phyloP scores from a whole-genome alignment of 1,140 invertebrate genomes.

The Drosophila lacertosa region DNA sequence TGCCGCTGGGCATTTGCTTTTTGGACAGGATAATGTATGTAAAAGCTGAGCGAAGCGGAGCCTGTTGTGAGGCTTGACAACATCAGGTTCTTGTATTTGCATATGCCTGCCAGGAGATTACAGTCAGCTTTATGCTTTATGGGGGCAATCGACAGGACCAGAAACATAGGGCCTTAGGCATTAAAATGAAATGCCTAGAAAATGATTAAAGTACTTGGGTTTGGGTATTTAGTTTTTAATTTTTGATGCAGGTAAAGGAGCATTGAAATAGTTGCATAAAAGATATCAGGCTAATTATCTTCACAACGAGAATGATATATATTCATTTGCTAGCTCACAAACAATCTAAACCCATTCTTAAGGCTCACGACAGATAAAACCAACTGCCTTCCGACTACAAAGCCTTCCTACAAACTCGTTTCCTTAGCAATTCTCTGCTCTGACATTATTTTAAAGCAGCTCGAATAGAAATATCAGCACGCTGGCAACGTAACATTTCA shows the following conservation, averaged over 20 bases:
- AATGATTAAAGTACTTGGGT: slow-evolving; percentile 8
- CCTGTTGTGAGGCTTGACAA: slow-evolving; percentile 44
- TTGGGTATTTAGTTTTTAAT: slow-evolving; percentile 5
- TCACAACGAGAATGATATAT: too few relatives aligned
- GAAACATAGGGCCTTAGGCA: background rate
- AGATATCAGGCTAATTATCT: too few relatives aligned
- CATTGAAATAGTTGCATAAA: too few relatives aligned
- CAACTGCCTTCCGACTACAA: too few relatives aligned
- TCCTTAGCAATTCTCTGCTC: background rate
- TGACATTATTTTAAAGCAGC: background rate
- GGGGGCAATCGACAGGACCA: background rate
- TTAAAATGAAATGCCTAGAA: background rate
- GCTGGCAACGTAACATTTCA: slow-evolving; percentile 74
- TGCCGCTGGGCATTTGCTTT: slow-evolving; percentile 30
- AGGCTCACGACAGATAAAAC: too few relatives aligned
- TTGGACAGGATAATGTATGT: slow-evolving; percentile 48
- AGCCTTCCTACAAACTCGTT: too few relatives aligned
- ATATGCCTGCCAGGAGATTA: slow-evolving; percentile 39
- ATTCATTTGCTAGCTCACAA: too few relatives aligned
- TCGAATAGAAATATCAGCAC: slow-evolving; percentile 47
- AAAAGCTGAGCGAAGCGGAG: slow-evolving; percentile 33
- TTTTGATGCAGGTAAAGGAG: too few relatives aligned
- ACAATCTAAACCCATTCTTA: too few relatives aligned
- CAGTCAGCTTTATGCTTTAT: background rate
- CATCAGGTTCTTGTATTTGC: slow-evolving; percentile 47